Evolutionary conservation across 2,888 invertebrate species (phyloP).

Genomic region (Orgyia antiqua): DNA sequence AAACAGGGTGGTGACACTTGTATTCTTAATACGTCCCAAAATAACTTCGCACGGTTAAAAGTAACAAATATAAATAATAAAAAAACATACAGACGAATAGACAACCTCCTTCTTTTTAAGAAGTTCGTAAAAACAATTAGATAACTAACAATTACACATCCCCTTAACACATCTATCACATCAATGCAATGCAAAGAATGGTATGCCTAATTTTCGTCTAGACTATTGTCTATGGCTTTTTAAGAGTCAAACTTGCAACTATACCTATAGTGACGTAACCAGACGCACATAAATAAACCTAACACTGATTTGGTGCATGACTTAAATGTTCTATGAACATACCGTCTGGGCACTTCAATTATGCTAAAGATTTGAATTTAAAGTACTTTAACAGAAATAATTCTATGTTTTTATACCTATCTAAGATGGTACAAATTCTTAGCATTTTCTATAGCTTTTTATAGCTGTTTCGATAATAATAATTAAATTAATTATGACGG

Average conservation of each 20-base stretch:
- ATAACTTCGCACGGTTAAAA: no score
- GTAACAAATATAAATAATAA: no score
- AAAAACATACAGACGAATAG: no score
- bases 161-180: conserved; percentile 46
- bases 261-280: conserved; percentile 20
- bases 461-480: no score
- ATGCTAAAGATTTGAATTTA: background rate
- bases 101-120: no score
- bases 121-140: background rate
- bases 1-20: no score
- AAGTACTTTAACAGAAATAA: background rate
- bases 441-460: no score
- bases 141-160: conserved; percentile 13
- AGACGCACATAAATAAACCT: conserved; percentile 19
- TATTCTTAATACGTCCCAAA: no score
- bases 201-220: conserved; percentile 41
- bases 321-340: conserved; percentile 7
- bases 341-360: background rate
- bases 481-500: no score
- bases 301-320: conserved; percentile 9
- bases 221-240: conserved; percentile 37
- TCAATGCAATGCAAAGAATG: conserved; percentile 45
- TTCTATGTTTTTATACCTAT: background rate
- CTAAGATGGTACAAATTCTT: background rate
- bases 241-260: conserved; percentile 35